Evolutionary conservation across 2,888 invertebrate species (phyloP).

Genomic region (Melieria crassipennis): DNA sequence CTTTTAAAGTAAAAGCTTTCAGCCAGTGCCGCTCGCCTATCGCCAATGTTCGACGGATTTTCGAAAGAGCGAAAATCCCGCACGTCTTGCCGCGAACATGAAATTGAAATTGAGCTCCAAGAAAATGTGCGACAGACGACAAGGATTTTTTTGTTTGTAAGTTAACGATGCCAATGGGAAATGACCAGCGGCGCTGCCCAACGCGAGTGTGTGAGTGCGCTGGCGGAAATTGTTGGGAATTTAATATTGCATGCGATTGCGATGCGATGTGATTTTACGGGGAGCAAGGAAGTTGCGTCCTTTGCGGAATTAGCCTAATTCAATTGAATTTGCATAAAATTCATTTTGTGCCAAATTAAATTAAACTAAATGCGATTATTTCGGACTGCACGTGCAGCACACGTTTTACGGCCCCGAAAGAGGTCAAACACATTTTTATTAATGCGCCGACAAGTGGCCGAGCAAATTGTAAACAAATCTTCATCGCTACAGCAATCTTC

Average conservation of each 20-base stretch:
- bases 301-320: slow-evolving; percentile 32
- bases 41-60: not conserved
- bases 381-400: not conserved
- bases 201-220: not conserved
- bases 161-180: slow-evolving; percentile 26
- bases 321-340: slow-evolving; percentile 41
- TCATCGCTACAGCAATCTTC: too few species aligned
- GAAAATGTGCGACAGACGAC: too few species aligned
- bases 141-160: not conserved
- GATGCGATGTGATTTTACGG: too few species aligned
- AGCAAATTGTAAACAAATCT: too few species aligned
- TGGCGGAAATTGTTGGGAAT: not conserved
- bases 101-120: too few species aligned
- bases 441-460: not conserved
- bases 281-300: not conserved
- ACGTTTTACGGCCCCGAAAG: not conserved
- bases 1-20: not conserved
- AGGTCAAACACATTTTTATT: slow-evolving; percentile 8
- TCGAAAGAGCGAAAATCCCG: slow-evolving; percentile 4
- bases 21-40: too few species aligned
- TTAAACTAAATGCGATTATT: slow-evolving; percentile 19
- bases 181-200: slow-evolving; percentile 2
- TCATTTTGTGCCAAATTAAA: slow-evolving; percentile 35
- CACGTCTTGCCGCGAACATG: too few species aligned
- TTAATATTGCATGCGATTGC: slow-evolving; percentile 15